Conservation (phyloP, 2,888 invertebrate species). For the Melitaea athalia region DNA sequence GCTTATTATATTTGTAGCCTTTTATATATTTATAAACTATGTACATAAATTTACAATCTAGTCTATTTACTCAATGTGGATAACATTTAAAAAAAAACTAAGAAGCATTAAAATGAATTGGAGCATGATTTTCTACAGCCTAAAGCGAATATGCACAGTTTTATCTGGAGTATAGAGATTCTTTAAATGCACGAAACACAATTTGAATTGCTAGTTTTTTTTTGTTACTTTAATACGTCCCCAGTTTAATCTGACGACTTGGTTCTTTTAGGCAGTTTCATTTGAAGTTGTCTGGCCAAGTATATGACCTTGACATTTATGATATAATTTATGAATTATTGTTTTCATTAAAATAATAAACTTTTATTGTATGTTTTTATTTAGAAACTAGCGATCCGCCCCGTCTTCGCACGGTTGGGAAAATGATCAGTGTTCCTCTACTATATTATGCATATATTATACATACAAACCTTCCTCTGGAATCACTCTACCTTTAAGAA, state of each 20-base stretch:
- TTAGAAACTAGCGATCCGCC: no score
- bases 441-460: no score
- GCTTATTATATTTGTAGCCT: no score
- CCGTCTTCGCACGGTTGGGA: no score
- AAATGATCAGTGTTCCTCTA: no score
- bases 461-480: no score
- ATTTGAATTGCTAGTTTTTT: conserved; percentile 25
- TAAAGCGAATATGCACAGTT: conserved; percentile 26
- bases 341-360: neutral
- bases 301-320: conserved; percentile 15
- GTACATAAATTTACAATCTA: neutral
- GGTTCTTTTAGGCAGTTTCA: conserved; percentile 13
- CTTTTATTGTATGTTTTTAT: neutral
- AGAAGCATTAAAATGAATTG: conserved; percentile 26
- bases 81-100: conserved; percentile 6
- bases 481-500: no score
- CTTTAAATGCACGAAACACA: conserved; percentile 20
- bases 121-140: conserved; percentile 33
- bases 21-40: neutral
- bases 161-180: conserved; percentile 18
- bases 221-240: conserved; percentile 24
- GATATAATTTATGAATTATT: conserved; percentile 7
- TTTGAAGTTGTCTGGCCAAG: conserved; percentile 27
- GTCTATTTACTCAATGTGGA: neutral
- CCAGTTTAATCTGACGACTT: conserved; percentile 22